These are phyloP conservation scores for Cheilosia pagana DNA, from an alignment of 2,888 invertebrate species.

Conservation along the genomic window DNA sequence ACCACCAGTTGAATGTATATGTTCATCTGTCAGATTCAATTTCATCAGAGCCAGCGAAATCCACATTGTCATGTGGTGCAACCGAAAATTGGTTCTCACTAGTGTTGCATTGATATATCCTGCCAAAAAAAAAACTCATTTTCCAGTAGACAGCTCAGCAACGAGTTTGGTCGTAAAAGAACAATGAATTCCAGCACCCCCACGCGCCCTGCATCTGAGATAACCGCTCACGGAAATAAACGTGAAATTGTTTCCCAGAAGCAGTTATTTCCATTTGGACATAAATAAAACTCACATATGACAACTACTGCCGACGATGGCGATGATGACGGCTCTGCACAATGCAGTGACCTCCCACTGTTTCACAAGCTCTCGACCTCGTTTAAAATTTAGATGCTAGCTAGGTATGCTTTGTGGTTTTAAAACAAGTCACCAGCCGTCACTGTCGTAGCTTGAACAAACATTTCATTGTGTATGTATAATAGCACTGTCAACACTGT, in stretches of 20 bases:
- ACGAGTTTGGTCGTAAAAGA: neutral
- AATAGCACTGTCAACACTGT: constrained; percentile 57
- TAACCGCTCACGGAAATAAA: constrained; percentile 6
- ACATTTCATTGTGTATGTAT: constrained; percentile 35
- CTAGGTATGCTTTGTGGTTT: neutral
- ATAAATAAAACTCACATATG: constrained; percentile 2
- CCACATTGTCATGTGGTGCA: neutral
- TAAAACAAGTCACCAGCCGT: neutral
- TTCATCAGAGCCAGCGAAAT: constrained; percentile 6
- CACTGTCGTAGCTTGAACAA: constrained; percentile 34
- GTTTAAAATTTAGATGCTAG: neutral
- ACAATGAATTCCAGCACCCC: neutral
- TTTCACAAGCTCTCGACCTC: constrained; percentile 7
- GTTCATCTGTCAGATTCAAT: constrained; percentile 23
- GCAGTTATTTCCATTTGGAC: constrained; percentile 17
- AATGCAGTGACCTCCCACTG: neutral
- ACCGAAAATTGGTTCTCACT: neutral
- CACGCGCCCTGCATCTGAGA: neutral
- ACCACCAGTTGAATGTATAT: constrained; percentile 5
- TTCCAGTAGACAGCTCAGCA: neutral
- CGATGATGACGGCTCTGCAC: neutral
- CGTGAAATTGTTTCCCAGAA: neutral
- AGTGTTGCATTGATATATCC: neutral
- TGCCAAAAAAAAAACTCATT: neutral
- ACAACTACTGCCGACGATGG: neutral